Conservation (phyloP, 37 sponge, comb jelly and placozoan genomes). For the Halisarca cf. caerulea region DNA sequence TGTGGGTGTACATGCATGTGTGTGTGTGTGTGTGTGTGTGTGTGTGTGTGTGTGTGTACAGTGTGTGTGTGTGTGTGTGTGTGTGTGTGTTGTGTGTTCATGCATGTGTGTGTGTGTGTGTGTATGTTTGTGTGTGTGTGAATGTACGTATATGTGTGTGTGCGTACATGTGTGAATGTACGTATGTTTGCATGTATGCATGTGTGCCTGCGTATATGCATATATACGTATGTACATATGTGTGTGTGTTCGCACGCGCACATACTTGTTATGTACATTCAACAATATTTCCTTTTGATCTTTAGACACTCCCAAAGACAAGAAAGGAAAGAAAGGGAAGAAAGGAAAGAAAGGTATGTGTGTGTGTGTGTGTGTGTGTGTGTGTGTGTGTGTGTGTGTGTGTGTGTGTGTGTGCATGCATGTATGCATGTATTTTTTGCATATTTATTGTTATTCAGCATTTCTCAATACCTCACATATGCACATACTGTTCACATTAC, state of each 20-base stretch:
- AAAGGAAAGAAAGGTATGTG: constrained; percentile 14
- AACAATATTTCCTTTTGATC: background rate
- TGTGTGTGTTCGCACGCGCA: background rate
- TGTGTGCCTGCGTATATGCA: too few species aligned
- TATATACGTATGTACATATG: background rate
- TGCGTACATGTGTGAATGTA: background rate
- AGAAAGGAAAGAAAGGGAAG: constrained; percentile 15
- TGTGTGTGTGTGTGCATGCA: too few species aligned
- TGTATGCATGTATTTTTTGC: too few species aligned
- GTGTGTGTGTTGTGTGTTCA: too few species aligned
- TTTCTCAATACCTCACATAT: too few species aligned
- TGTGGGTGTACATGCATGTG: background rate
- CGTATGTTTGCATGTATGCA: background rate
- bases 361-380: background rate
- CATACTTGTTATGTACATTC: background rate
- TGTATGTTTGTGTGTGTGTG: background rate
- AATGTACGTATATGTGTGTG: background rate
- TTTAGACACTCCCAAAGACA: background rate
- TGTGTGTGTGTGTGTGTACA: background rate
- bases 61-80: background rate
- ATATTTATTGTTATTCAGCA: too few species aligned
- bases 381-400: background rate
- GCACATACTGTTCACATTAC: too few species aligned
- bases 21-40: background rate
- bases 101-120: too few species aligned